Conservation (phyloP, 2,797 vertebrate species). For the Aplochiton taeniatus region DNA sequence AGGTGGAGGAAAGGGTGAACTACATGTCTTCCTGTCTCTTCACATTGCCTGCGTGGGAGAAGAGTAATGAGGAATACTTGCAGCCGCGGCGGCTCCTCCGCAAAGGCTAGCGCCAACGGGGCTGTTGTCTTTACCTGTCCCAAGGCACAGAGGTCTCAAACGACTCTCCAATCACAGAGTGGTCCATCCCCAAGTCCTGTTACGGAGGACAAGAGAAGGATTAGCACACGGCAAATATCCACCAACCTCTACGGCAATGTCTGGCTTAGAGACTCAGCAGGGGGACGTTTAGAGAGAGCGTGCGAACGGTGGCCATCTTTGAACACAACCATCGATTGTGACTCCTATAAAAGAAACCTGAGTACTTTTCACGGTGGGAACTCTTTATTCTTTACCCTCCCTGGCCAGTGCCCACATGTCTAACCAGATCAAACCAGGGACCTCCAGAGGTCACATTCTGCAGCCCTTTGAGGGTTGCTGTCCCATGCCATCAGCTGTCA, state of each 20-base stretch:
- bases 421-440: constrained; percentile 60
- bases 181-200: constrained; percentile 96
- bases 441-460: constrained; percentile 56
- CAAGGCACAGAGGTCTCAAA: constrained; percentile 99
- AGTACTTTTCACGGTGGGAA: constrained; percentile 25
- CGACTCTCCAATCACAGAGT: constrained; percentile 94
- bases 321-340: constrained; percentile 16
- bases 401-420: constrained; percentile 57
- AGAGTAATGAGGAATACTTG: constrained; percentile 26
- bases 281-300: constrained; percentile 31
- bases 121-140: constrained; percentile 87
- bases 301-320: constrained; percentile 13
- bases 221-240: background rate
- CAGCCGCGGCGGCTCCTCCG: background rate
- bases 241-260: constrained; percentile 5
- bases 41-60: constrained; percentile 37
- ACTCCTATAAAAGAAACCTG: background rate
- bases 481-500: constrained; percentile 55
- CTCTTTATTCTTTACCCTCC: constrained; percentile 35
- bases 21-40: constrained; percentile 19
- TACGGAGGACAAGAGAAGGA: constrained; percentile 16
- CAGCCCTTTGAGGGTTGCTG: constrained; percentile 35
- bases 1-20: background rate
- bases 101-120: background rate
- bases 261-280: background rate